These are phyloP conservation scores for Cyprinodon tularosa DNA, from an alignment of 2,113 vertebrate species.

Conservation along the genomic window DNA sequence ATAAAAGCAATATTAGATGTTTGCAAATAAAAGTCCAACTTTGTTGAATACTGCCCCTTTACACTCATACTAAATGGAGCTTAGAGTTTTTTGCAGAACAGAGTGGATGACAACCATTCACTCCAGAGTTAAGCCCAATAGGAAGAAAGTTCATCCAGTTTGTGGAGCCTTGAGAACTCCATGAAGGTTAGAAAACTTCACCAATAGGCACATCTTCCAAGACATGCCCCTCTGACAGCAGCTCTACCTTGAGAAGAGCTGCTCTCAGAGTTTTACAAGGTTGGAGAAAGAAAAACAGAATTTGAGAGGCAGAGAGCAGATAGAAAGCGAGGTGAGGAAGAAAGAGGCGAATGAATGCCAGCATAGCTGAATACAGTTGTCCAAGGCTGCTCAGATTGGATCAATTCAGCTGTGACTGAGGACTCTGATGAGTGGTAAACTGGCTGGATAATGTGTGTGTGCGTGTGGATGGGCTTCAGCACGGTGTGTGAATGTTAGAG, in stretches of 20 bases:
- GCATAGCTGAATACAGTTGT: conserved; percentile 51
- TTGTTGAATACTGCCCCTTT: too few relatives aligned
- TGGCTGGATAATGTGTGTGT: conserved; percentile 23
- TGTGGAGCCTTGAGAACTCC: conserved; percentile 60
- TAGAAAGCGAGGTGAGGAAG: conserved; percentile 25
- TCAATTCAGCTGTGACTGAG: conserved; percentile 52
- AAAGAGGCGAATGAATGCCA: conserved; percentile 36
- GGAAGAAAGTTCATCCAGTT: conserved; percentile 9
- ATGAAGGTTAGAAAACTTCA: conserved; percentile 50
- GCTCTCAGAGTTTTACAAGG: conserved; percentile 55
- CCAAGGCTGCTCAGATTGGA: conserved; percentile 69
- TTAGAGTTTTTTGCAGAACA: not conserved
- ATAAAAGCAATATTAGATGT: too few relatives aligned
- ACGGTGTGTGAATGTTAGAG: conserved; percentile 19
- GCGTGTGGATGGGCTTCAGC: conserved; percentile 1
- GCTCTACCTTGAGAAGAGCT: conserved; percentile 33
- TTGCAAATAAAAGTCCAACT: too few relatives aligned
- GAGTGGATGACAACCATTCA: conserved; percentile 14
- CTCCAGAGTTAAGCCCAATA: not conserved
- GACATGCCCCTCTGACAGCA: conserved; percentile 32
- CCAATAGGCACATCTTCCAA: conserved; percentile 25
- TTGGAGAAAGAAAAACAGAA: conserved; percentile 19
- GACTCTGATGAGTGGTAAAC: conserved; percentile 52
- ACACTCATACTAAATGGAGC: too few relatives aligned
- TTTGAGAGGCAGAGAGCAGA: conserved; percentile 30